Conservation (phyloP, 2,797 vertebrate genomes). For the Gephyroberyx darwinii region DNA sequence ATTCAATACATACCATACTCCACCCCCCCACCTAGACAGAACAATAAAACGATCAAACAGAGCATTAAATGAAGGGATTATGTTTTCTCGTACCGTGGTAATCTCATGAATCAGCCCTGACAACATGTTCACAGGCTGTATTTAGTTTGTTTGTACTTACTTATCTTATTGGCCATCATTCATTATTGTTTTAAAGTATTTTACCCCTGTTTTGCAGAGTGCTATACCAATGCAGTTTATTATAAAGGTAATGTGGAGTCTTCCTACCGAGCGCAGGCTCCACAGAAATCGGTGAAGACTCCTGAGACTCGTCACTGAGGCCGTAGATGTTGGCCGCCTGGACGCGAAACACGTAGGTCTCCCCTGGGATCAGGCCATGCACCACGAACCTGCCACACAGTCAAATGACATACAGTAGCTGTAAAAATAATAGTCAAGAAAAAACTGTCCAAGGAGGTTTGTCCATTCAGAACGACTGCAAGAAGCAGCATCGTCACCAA, state of each 20-base stretch:
- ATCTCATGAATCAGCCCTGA: too few relatives aligned
- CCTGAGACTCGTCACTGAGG: conserved; percentile 93
- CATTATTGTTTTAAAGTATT: too few relatives aligned
- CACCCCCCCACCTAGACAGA: conserved; percentile 66
- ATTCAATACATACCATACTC: conserved; percentile 76
- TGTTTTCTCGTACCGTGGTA: not conserved
- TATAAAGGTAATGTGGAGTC: fast-evolving
- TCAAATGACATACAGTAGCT: not conserved
- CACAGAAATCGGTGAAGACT: conserved; percentile 88
- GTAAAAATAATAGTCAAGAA: too few relatives aligned
- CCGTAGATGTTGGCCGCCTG: conserved; percentile 92
- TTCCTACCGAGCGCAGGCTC: conserved; percentile 92
- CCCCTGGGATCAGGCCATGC: conserved; percentile 89
- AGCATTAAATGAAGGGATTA: not conserved
- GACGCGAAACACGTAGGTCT: conserved; percentile 92
- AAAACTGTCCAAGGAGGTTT: too few relatives aligned
- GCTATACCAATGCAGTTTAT: not conserved
- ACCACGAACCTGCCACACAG: conserved; percentile 91
- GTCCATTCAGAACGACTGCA: too few relatives aligned
- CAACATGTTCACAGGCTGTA: too few relatives aligned
- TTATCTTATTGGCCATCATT: too few relatives aligned
- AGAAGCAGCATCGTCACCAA: too few relatives aligned
- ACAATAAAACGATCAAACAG: conserved; percentile 43
- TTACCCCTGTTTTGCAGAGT: too few relatives aligned
- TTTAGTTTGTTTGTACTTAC: too few relatives aligned